Evolutionary conservation across 1,140 invertebrate species (phyloP).

Genomic region (Panulirus ornatus): DNA sequence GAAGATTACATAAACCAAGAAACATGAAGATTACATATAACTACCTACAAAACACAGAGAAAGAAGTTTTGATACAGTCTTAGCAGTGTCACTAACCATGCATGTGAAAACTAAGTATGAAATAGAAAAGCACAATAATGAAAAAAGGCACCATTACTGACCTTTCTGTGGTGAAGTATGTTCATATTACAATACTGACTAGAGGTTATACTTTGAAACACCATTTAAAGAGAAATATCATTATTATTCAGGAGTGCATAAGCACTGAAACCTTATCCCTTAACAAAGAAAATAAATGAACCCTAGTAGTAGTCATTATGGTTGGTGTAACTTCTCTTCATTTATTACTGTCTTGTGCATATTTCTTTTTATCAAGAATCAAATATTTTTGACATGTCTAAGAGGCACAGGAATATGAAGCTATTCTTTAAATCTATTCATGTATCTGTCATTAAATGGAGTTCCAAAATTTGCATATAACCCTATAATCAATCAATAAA

Average conservation of each 20-base stretch:
- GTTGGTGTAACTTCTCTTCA: too few relatives aligned
- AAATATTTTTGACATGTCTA: too few relatives aligned
- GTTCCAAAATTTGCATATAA: slow-evolving; percentile 29
- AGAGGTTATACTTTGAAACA: slow-evolving; percentile 50
- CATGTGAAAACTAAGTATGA: neutral
- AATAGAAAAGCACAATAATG: slow-evolving; percentile 38
- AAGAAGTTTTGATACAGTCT: neutral
- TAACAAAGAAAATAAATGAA: too few relatives aligned
- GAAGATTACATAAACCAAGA: neutral
- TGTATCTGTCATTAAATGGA: slow-evolving; percentile 22
- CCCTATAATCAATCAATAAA: slow-evolving; percentile 9
- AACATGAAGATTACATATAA: neutral
- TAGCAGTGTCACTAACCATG: neutral
- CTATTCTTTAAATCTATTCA: too few relatives aligned
- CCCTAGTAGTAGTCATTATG: too few relatives aligned
- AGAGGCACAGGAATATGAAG: too few relatives aligned
- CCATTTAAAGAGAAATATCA: slow-evolving; percentile 39
- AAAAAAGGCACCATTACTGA: slow-evolving; percentile 66
- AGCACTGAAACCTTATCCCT: too few relatives aligned
- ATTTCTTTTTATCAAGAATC: too few relatives aligned
- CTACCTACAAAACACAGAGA: neutral
- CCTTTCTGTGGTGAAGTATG: slow-evolving; percentile 66
- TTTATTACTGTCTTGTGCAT: too few relatives aligned
- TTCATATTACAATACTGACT: slow-evolving; percentile 58
- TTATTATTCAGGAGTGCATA: too few relatives aligned